Evolutionary conservation across 2,888 invertebrate genomes (phyloP).

Genomic region (Drepanosiphum platanoidis): DNA sequence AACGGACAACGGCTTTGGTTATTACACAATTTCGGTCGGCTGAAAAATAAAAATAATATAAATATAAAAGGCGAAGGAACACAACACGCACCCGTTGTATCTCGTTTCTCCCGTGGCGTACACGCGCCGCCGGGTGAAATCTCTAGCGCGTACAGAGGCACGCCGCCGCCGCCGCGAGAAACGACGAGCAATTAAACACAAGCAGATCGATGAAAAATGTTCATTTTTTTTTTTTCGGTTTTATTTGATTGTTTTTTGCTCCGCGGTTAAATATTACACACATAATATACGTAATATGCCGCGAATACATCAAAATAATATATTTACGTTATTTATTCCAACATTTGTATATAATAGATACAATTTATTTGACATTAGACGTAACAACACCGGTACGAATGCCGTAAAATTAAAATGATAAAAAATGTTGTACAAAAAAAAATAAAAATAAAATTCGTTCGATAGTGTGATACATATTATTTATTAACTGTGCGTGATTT

Average conservation of each 20-base stretch:
- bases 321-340: too few species aligned
- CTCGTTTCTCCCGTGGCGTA: background rate
- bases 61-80: slow-evolving; percentile 7
- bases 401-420: background rate
- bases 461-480: background rate
- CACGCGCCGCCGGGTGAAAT: background rate
- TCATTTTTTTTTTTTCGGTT: too few species aligned
- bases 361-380: background rate
- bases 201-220: too few species aligned
- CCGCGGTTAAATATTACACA: too few species aligned
- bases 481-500: slow-evolving; percentile 46
- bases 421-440: background rate
- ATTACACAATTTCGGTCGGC: slow-evolving; percentile 20
- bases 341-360: too few species aligned
- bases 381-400: background rate
- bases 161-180: too few species aligned
- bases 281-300: too few species aligned
- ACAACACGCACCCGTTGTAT: slow-evolving; percentile 36
- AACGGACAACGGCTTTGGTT: slow-evolving; percentile 13
- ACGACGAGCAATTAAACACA: too few species aligned
- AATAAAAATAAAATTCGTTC: too few species aligned
- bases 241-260: too few species aligned
- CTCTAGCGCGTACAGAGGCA: background rate
- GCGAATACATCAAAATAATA: too few species aligned
- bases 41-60: background rate